phyloP scores from a whole-genome alignment of 1,140 invertebrate species.

The Tenebrio molitor region DNA sequence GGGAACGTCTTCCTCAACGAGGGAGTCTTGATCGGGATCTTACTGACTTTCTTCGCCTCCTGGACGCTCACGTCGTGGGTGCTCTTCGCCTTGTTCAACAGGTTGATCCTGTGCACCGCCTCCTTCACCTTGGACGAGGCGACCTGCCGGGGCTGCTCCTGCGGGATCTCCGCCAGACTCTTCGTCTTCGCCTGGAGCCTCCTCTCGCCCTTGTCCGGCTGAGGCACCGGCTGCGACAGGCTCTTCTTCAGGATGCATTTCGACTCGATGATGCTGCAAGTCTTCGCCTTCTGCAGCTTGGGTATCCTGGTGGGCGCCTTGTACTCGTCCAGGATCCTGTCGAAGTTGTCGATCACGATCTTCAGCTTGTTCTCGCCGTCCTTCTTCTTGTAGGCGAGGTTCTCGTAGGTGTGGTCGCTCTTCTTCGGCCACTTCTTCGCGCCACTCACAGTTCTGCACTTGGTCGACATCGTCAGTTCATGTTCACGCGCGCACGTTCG shows the following conservation, averaged over 20 bases:
- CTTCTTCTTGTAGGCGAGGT: slow-evolving; percentile 67
- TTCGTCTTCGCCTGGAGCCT: slow-evolving; percentile 52
- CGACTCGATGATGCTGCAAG: slow-evolving; percentile 75
- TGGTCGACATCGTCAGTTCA: slow-evolving; percentile 24
- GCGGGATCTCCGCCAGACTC: slow-evolving; percentile 50
- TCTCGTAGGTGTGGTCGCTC: slow-evolving; percentile 65
- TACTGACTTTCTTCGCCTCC: slow-evolving; percentile 46
- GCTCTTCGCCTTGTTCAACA: slow-evolving; percentile 49
- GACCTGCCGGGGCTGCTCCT: neutral
- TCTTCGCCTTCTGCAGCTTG: slow-evolving; percentile 73
- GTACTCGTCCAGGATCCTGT: slow-evolving; percentile 72
- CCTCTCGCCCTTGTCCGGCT: neutral
- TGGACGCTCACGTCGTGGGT: slow-evolving; percentile 51
- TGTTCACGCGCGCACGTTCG: slow-evolving; percentile 42
- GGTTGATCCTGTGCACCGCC: slow-evolving; percentile 57
- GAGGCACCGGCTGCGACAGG: slow-evolving; percentile 44
- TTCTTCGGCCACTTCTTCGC: slow-evolving; percentile 42
- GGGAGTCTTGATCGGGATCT: slow-evolving; percentile 61
- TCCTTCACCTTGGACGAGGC: slow-evolving; percentile 58
- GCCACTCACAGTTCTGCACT: too few species aligned
- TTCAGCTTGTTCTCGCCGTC: slow-evolving; percentile 70
- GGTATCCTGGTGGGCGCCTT: slow-evolving; percentile 60
- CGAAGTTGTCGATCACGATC: slow-evolving; percentile 75
- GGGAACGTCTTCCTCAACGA: slow-evolving; percentile 58
- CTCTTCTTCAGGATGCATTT: slow-evolving; percentile 73